Base-by-base conservation (phyloP, 2,888 invertebrate genomes). In the Cheiracanthium punctorium region DNA sequence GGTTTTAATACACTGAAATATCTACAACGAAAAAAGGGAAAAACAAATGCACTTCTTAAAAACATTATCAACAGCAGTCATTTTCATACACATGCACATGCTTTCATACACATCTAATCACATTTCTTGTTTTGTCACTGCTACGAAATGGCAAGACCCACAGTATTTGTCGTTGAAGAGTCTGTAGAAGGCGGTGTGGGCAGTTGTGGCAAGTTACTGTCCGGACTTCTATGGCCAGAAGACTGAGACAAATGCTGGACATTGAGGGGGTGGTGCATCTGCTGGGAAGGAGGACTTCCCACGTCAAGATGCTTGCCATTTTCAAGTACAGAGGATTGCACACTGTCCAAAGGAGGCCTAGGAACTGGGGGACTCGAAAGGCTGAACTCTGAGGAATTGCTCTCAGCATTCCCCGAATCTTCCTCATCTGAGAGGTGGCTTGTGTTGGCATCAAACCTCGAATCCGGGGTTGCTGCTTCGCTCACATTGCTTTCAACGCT, bases 401-500 rank as follows among this genome's bases (percentile, higher is more conserved):
- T 89, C 65, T 90, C 94, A 92, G 92, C 95, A 93, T 90, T 89
- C 17, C 82, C 80, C 20, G 76, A 76, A n/a, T 87, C 87, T 24
- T 33, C 65, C n/a, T n/a, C 37, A 30, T 77, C 84, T 28, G 32
- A 58, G 14, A 43, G 30, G 0, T 70, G 30, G 1, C 69, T 48
- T 0, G 28, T 70, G 1, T 77, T 43, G 5, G 17, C 70, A 48
- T 77, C 43, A 33, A 74, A 80, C 85, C 90, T 94, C 92, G 93
- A 95, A 91, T 96, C 94, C 90, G 91, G 91, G 20, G 91, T 91
- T n/a, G 89, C 89, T 30, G 90, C 90, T 90, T 93, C 94, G 90
- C 94, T 94, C 91, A 96, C 95, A 90, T 94, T 92, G 92, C 94
- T 92, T 92, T 94, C 92, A 92, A 94, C 93, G 90, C 94, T 94